Percentiles rank a stretch among this genome's conserved stretches.
Evolutionary conservation across 2,888 invertebrate genomes (phyloP).

Genomic region (Conus canariensis): DNA sequence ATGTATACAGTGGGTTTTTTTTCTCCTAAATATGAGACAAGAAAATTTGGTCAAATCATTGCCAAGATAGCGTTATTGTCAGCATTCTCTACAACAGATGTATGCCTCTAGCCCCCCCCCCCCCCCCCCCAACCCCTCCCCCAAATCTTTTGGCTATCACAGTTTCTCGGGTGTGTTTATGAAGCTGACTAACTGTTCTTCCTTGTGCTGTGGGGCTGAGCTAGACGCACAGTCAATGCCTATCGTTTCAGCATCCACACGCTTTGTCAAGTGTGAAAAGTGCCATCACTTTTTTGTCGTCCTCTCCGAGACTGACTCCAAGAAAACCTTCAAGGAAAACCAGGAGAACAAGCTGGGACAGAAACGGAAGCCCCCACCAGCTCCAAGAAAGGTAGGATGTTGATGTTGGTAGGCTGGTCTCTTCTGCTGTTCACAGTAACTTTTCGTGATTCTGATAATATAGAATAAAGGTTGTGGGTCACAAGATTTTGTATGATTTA

Average conservation of each 20-base stretch:
- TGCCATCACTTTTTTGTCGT: conserved; percentile 99
- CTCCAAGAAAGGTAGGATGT: conserved; percentile 88
- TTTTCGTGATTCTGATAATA: too few relatives aligned
- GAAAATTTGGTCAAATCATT: too few relatives aligned
- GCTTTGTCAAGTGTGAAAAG: conserved; percentile 97
- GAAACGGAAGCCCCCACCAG: conserved; percentile 87
- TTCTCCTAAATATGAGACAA: too few relatives aligned
- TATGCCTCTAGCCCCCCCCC: too few relatives aligned
- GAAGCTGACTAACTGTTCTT: too few relatives aligned
- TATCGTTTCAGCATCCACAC: conserved; percentile 85
- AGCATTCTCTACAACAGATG: neutral
- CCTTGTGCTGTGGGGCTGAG: neutral
- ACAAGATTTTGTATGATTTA: too few relatives aligned
- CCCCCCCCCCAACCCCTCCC: too few relatives aligned
- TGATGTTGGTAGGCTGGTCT: neutral
- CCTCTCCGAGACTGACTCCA: conserved; percentile 93
- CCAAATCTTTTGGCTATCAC: neutral
- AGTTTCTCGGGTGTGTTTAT: too few relatives aligned
- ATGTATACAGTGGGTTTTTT: too few relatives aligned
- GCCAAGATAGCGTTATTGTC: too few relatives aligned
- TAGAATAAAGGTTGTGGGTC: too few relatives aligned
- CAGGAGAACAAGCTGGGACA: conserved; percentile 58
- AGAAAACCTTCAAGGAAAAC: conserved; percentile 87
- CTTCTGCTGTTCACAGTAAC: too few relatives aligned
- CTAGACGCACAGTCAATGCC: neutral